A percentile compares a stretch with the other conserved stretches of the same genome.
These are phyloP conservation scores for Tetheella fluctuosa DNA, from an alignment of 2,888 invertebrate species.

Conservation along the genomic window DNA sequence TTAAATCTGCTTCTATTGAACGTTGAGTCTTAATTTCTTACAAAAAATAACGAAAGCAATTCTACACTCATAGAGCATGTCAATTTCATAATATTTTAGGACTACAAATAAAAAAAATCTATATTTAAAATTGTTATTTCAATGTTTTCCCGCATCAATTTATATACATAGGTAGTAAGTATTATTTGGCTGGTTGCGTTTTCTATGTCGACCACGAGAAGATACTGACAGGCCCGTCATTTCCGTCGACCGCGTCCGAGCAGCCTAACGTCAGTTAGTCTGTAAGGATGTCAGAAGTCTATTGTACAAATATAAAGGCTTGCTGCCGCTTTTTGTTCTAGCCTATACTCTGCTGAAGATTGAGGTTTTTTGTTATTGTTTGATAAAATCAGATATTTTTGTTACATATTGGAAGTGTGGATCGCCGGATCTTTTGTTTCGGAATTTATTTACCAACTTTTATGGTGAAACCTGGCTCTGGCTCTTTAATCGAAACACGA, in stretches of 20 bases:
- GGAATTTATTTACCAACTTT: neutral
- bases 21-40: too few species aligned
- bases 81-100: too few species aligned
- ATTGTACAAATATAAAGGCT: constrained; percentile 65
- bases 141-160: neutral
- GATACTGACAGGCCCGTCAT: constrained; percentile 66
- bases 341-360: constrained; percentile 37
- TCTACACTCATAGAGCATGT: too few species aligned
- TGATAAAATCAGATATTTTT: neutral
- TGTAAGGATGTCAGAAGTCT: constrained; percentile 52
- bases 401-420: neutral
- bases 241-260: constrained; percentile 52
- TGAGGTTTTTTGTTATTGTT: constrained; percentile 27
- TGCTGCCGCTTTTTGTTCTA: constrained; percentile 51
- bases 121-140: neutral
- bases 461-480: neutral
- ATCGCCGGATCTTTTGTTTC: neutral
- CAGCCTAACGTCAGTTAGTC: constrained; percentile 53
- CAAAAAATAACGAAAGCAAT: too few species aligned
- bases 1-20: too few species aligned
- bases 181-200: constrained; percentile 29
- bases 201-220: constrained; percentile 31
- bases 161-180: too few species aligned
- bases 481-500: neutral
- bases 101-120: too few species aligned